A percentile compares a stretch with the other conserved stretches of the same genome.
Conservation (phyloP, 2,113 vertebrate genomes). For the Dolichallabes microphthalmus region DNA sequence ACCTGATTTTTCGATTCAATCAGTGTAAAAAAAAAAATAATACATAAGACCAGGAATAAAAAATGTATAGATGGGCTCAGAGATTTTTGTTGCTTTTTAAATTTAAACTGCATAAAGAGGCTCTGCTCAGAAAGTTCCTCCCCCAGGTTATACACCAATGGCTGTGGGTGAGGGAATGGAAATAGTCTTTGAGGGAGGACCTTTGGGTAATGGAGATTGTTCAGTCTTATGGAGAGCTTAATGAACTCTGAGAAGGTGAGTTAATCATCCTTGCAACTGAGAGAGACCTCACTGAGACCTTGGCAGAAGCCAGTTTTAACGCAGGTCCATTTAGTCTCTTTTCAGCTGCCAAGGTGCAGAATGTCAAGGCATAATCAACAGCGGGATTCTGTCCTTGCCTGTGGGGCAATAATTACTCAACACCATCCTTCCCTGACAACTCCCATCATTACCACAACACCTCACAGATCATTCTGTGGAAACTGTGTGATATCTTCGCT, state of each 20-base stretch:
- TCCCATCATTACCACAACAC: constrained; percentile 4
- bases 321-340: constrained; percentile 9
- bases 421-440: background rate
- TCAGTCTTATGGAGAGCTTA: background rate
- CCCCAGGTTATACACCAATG: background rate
- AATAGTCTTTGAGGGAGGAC: background rate
- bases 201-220: background rate
- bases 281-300: constrained; percentile 5
- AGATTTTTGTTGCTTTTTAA: background rate
- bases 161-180: background rate
- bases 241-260: constrained; percentile 23
- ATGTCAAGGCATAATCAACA: constrained; percentile 24
- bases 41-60: background rate
- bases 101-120: background rate
- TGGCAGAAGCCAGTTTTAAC: background rate
- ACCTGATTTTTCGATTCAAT: background rate
- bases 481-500: background rate
- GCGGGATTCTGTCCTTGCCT: background rate
- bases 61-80: background rate
- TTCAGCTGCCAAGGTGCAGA: constrained; percentile 23
- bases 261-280: constrained; percentile 11
- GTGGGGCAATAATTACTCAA: constrained; percentile 7
- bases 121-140: background rate
- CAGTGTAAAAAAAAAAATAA: background rate
- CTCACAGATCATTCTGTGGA: background rate